Conservation (phyloP, 1,140 invertebrate species). For the Danaus melanippus region DNA sequence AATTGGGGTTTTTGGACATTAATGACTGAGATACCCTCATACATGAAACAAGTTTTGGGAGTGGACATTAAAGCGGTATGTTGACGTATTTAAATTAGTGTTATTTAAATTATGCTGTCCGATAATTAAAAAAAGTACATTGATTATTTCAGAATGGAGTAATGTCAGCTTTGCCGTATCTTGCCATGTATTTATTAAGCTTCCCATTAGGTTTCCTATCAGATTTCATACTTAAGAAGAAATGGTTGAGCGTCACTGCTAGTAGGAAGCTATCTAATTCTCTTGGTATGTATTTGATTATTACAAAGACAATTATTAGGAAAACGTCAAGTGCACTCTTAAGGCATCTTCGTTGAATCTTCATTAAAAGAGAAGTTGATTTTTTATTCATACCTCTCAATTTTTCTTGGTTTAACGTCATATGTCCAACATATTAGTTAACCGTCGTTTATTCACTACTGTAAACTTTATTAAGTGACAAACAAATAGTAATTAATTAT, state of each 20-base stretch:
- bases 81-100: not conserved
- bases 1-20: slow-evolving; percentile 96
- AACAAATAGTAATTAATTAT: too few species aligned
- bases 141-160: slow-evolving; percentile 46
- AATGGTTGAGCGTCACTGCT: slow-evolving; percentile 66
- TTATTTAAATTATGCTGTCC: too few species aligned
- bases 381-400: too few species aligned
- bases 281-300: slow-evolving; percentile 66
- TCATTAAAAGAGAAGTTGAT: too few species aligned
- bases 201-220: slow-evolving; percentile 77
- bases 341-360: too few species aligned
- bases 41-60: slow-evolving; percentile 86
- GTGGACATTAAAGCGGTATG: slow-evolving; percentile 80
- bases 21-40: slow-evolving; percentile 91
- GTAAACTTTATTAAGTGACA: too few species aligned
- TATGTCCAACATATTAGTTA: too few species aligned
- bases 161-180: slow-evolving; percentile 52
- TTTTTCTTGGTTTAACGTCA: too few species aligned
- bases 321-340: too few species aligned
- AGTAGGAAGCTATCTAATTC: slow-evolving; percentile 79
- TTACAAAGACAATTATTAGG: too few species aligned
- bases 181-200: slow-evolving; percentile 79
- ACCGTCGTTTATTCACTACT: too few species aligned
- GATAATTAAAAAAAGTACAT: slow-evolving; percentile 31
- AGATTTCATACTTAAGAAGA: slow-evolving; percentile 75